Evolutionary conservation across 2,113 vertebrate species (phyloP).

Genomic region (Anser cygnoides): DNA sequence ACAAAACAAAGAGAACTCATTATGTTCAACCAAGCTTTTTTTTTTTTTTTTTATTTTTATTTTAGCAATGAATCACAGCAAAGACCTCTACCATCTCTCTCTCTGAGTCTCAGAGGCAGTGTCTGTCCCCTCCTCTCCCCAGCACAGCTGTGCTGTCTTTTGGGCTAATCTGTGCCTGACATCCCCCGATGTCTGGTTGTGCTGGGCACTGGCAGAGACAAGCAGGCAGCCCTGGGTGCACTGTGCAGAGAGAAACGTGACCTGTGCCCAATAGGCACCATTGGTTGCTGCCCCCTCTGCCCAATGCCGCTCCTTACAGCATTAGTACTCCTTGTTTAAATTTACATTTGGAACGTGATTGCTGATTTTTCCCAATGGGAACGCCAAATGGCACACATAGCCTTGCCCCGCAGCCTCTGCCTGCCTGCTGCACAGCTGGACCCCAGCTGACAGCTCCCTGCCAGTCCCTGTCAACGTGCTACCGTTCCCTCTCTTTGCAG

Average conservation of each 20-base stretch:
- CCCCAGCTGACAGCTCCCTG: not conserved
- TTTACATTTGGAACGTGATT: not conserved
- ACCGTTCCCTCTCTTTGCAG: not conserved
- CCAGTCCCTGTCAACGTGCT: not conserved
- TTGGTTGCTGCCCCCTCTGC: not conserved
- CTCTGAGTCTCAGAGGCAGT: not conserved
- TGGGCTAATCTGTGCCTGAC: fast-evolving
- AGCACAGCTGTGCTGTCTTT: not conserved
- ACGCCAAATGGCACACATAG: not conserved
- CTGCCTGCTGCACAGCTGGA: not conserved
- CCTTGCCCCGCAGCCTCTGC: not conserved
- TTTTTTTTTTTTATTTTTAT: too few relatives aligned
- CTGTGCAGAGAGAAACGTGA: not conserved
- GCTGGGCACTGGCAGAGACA: not conserved
- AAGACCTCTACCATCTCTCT: not conserved
- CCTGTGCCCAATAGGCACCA: not conserved
- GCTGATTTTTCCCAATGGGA: not conserved
- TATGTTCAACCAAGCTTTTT: not conserved
- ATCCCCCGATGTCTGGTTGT: not conserved
- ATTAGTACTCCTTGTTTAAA: conserved; percentile 30
- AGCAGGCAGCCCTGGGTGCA: not conserved
- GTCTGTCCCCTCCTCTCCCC: not conserved
- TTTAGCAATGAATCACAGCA: not conserved
- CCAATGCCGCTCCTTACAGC: not conserved
- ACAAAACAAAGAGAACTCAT: not conserved